Evolutionary conservation across 2,113 vertebrate species (phyloP), one percentile per base, ranked within the genome.

Genomic region (Chionomys nivalis): DNA sequence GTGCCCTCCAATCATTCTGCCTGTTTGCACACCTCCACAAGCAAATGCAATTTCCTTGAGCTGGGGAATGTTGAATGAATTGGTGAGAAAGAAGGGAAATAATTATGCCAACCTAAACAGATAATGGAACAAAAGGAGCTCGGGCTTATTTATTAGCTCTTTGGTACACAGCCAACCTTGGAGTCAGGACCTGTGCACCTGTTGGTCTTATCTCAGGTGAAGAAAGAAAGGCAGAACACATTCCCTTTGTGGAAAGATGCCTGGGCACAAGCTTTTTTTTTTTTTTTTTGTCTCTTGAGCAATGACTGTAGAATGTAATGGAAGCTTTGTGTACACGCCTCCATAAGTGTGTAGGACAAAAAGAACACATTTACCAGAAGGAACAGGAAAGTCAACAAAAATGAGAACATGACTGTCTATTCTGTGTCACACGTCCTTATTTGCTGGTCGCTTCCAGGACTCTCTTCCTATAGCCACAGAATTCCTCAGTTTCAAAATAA

Each of bases 11-110:
- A 94, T 96, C 91, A 91, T 93, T 95, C 94, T 96, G 90, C 87
- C 95, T 96, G 91, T 95, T 97, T 96, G 97, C 91, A 91, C 79
- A 95, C 94, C 96, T 96, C 93, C 75, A 17, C 89, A 87, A 97
- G 91, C 91, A 95, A 97, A 95, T 96, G 96, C 93, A 96, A 97
- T 96, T 97, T 98, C 91, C 91, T 96, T 87, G 91, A 96, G 94
- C 97, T 88, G 97, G 96, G 89, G 68, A 88, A 75, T 96, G 87
- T 89, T 94, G 83, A 61, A 85, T 93, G 94, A 94, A 93, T 85
- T 90, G 79, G 92, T 96, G 90, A 96, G 89, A 96, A 98, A 98
- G 82, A 65, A 88, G 61, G 87, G 92, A 97, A 97, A 65, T 87
- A 95, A 97, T 97, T 97, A 96, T 90, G 96, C 61, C 17, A 95